Base-by-base conservation (phyloP, 2,113 vertebrate genomes). In the Eulacestoma nigropectus region DNA sequence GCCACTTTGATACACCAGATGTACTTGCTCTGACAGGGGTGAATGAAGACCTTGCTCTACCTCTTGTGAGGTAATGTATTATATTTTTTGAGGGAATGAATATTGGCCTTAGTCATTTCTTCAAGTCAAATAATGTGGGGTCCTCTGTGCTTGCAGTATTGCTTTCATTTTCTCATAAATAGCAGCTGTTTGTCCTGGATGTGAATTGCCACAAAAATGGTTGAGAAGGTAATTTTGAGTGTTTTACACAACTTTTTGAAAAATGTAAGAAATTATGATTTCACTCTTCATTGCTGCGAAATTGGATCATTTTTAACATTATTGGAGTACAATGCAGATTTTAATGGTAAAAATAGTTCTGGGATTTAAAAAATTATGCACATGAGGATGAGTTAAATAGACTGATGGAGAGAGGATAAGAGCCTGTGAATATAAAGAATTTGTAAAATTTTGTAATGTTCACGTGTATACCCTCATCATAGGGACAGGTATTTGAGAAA, bases 401-500 rank as follows among this genome's bases (percentile, higher is more conserved):
- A 25, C 7, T 27, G n/a, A 39, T 32, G 22, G 35, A 32, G 41
- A 52, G 27, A 64, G 5, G 7, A 50, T 23, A 41, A 65, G 23
- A 35, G 6, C 10, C 9, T 13, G 13, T 53, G 22, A 65, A 60
- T 11, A 65, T 30, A 82, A 57, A 52, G 11, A 56, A 44, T 8
- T n/a, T 44, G 6, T 33, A 65, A 41, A 55, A 46, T n/a, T 52
- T 78, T 59, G 4, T n/a, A 33, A 27, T 26, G 1, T 8, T 75
- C 35, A 6, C 18, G 68, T 0, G 0, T 55, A 14, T 53, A 7
- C 6, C 23, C 4, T 56, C 8, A 25, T 35, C 13, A 27, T 13
- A 64, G 25, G 25, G 29, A 44, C 9, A 65, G 19, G 7, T 76
- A 26, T 65, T 49, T 84, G 35, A 69, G 33, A 55, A 72, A 75